Base-by-base conservation (phyloP, 2,888 invertebrate genomes). In the Macrophya alboannulata region DNA sequence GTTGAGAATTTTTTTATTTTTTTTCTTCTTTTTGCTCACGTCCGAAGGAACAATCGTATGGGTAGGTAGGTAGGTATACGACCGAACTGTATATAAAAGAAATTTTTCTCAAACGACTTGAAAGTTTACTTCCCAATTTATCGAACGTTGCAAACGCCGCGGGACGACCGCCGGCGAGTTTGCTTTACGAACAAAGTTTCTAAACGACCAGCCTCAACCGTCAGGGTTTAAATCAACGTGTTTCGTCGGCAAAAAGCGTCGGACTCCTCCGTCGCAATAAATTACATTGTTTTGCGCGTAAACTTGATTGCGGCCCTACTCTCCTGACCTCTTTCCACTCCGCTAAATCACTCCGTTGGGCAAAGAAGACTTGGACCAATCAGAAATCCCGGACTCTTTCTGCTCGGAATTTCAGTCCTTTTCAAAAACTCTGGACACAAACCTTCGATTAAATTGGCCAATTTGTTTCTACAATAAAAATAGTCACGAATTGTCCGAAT, bases 271-370 rank as follows among this genome's bases (percentile, higher is more conserved):
- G 43, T 71, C 65, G 45, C 83, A 71, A 71, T 83, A 51, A 83
- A 71, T 71, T 71, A 68, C 65, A 83, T 83, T 48, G 83, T 83
- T 71, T 83, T 71, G 81, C 81, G 40, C 40, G 81, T 21, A 21
- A 62, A 81, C 62, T 81, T 81, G 81, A 83, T 71, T 51, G 83
- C 83, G 83, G 83, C 68, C 83, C 83, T 83, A 83, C 83, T 83
- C 71, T 83, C 68, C 83, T 83, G 83, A 83, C 83, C 83, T 71
- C 68, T 83, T 83, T 83, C 48, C 68, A 71, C 83, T 65, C 17
- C 65, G 83, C 83, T 62, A 81, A 81, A 81, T 81, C 81, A 81
- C 51, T 62, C 81, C 31, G 21, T 81, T 59, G 62, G 81, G 37
- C 62, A 62, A 81, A 81, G 31, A 81, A 62, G 37, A 77, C 40